These are phyloP conservation scores for Lagodon rhomboides DNA, from an alignment of 2,797 vertebrate genomes.

Conservation along the genomic window DNA sequence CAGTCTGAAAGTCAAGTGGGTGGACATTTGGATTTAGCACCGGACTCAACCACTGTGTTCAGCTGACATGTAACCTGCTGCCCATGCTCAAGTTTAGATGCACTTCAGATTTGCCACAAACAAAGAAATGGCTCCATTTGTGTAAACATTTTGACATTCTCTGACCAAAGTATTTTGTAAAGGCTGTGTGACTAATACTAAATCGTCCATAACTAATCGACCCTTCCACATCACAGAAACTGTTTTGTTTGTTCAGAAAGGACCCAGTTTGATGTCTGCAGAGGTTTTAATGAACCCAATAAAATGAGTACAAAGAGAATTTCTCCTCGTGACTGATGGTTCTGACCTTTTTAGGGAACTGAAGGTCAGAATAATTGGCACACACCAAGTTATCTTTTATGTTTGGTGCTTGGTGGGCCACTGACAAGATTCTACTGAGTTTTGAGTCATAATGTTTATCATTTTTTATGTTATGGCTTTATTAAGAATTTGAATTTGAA, in stretches of 20 bases:
- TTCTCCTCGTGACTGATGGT: not conserved
- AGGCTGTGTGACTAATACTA: conserved; percentile 1
- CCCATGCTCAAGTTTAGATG: not conserved
- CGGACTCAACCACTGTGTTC: no score
- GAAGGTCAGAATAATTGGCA: not conserved
- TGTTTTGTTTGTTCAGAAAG: not conserved
- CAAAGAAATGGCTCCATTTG: conserved; percentile 3
- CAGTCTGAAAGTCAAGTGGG: no score
- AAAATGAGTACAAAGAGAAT: not conserved
- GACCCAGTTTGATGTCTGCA: not conserved
- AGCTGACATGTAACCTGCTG: not conserved
- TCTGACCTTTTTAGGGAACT: not conserved
- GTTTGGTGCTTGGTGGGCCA: not conserved
- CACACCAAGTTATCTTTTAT: not conserved
- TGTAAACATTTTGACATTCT: conserved; percentile 3
- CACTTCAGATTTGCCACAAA: not conserved
- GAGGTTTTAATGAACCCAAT: not conserved
- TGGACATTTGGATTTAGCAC: no score
- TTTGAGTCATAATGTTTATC: not conserved
- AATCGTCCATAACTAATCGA: conserved; percentile 16
- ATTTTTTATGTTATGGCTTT: not conserved
- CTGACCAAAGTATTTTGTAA: not conserved
- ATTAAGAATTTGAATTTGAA: not conserved
- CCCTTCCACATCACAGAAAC: not conserved
- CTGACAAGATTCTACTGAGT: not conserved